Percentiles rank a stretch among this genome's conserved stretches.
These are phyloP conservation scores for Dallia pectoralis DNA, from an alignment of 2,797 vertebrate species.

Conservation along the genomic window DNA sequence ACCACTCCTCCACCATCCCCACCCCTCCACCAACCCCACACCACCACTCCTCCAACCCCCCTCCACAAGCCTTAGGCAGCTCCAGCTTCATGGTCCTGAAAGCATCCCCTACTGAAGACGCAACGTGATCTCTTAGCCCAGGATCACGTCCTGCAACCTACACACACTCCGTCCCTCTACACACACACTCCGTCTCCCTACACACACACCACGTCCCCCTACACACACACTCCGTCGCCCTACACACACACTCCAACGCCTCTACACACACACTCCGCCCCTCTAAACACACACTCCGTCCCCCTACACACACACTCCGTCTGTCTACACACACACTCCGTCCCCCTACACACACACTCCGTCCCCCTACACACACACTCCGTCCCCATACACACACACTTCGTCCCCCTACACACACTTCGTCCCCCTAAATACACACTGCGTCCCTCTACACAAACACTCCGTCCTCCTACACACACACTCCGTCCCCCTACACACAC, in stretches of 20 bases:
- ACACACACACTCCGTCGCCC: no score
- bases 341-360: no score
- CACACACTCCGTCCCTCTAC: no score
- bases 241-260: no score
- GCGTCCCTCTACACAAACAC: no score
- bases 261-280: background rate
- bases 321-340: background rate
- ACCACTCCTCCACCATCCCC: background rate
- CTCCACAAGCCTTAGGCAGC: constrained; percentile 6
- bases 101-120: background rate
- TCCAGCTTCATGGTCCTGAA: background rate
- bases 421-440: no score
- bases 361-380: background rate
- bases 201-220: no score
- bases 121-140: background rate
- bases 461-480: background rate
- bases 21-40: background rate
- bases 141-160: background rate
- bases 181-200: background rate
- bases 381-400: no score
- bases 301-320: background rate
- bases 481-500: background rate
- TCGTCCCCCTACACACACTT: no score
- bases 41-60: constrained; percentile 1
- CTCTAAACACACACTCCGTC: no score